Evolutionary conservation across 2,113 vertebrate species (phyloP).

Genomic region (Pagrus major): DNA sequence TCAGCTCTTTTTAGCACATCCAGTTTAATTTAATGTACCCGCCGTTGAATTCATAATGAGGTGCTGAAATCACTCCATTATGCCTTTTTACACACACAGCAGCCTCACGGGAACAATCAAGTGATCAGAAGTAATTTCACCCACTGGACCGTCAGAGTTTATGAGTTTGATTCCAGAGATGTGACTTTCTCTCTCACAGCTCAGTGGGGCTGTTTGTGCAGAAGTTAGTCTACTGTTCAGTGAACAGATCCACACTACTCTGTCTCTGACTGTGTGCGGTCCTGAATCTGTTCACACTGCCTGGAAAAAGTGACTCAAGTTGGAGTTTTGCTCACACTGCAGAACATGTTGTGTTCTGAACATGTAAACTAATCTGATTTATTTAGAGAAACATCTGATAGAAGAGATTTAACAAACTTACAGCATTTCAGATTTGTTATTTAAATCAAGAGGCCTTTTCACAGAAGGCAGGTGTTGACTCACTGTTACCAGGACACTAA

Average conservation of each 20-base stretch:
- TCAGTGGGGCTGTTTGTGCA: slow-evolving; percentile 10
- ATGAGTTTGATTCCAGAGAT: slow-evolving; percentile 28
- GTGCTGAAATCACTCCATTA: slow-evolving; percentile 26
- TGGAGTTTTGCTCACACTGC: not conserved
- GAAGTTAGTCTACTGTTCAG: not conserved
- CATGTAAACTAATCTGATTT: not conserved
- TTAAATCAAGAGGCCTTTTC: not conserved
- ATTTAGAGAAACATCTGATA: not conserved
- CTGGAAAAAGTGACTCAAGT: not conserved
- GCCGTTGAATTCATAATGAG: not conserved
- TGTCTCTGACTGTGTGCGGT: slow-evolving; percentile 14
- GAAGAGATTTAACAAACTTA: not conserved
- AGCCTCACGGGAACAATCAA: slow-evolving; percentile 21
- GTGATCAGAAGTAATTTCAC: slow-evolving; percentile 27
- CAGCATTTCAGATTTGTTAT: not conserved
- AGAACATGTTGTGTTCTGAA: not conserved
- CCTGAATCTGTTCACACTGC: not conserved
- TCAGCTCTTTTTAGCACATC: not conserved
- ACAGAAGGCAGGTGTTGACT: not conserved
- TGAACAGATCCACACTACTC: not conserved
- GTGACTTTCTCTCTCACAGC: not conserved
- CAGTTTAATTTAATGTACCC: slow-evolving; percentile 6
- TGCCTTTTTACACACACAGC: slow-evolving; percentile 3
- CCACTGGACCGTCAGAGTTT: slow-evolving; percentile 26
- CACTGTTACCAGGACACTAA: not conserved